Evolutionary conservation across 2,797 vertebrate species (phyloP).

Genomic region (Melanotaenia pygmaea): DNA sequence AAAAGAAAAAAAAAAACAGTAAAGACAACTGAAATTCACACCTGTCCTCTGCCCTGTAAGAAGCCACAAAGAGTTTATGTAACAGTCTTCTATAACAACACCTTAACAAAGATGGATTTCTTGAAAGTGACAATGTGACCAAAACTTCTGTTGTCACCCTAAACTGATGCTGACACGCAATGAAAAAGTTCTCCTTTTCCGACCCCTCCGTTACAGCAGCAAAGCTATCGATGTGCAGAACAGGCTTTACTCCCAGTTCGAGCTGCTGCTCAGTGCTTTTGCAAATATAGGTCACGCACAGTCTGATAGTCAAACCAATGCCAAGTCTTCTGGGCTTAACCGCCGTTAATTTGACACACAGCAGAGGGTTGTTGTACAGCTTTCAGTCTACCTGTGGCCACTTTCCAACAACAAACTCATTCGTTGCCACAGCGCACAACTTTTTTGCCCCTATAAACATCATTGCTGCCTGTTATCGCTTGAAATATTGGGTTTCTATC

Average conservation of each 20-base stretch:
- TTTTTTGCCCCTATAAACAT: background rate
- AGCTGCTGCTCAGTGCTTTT: slow-evolving; percentile 33
- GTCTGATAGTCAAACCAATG: slow-evolving; percentile 51
- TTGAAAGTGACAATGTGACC: background rate
- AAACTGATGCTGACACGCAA: slow-evolving; percentile 6
- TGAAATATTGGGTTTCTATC: slow-evolving; percentile 13
- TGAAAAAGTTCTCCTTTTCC: slow-evolving; percentile 35
- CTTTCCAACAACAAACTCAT: slow-evolving; percentile 34
- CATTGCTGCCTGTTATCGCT: background rate
- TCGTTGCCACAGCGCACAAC: slow-evolving; percentile 6
- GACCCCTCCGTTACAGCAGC: slow-evolving; percentile 23
- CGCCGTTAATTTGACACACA: slow-evolving; percentile 53
- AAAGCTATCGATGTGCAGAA: slow-evolving; percentile 14
- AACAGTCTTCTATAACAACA: background rate
- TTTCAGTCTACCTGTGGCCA: slow-evolving; percentile 61
- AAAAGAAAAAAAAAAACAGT: background rate
- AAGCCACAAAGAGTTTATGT: background rate
- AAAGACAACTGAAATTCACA: background rate
- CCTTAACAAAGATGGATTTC: background rate
- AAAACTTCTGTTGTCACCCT: background rate
- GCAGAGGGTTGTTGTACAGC: slow-evolving; percentile 43
- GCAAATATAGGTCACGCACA: slow-evolving; percentile 75
- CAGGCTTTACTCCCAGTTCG: slow-evolving; percentile 24
- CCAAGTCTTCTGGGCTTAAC: slow-evolving; percentile 56
- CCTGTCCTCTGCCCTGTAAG: background rate